phyloP scores from a whole-genome alignment of 2,113 vertebrate genomes.

The Myanophis thanlyinensis region DNA sequence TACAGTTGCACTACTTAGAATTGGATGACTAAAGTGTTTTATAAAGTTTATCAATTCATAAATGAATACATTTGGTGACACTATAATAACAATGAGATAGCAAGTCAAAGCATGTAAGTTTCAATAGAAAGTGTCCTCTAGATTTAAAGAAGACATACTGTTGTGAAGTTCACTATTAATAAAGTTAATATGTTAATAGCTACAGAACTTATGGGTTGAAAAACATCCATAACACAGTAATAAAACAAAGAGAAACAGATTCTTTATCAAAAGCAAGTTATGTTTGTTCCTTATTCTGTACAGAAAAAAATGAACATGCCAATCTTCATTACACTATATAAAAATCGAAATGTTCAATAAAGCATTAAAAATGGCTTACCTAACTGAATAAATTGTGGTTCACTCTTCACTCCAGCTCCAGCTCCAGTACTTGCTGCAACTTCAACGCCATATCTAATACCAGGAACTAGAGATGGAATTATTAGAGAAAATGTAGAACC shows the following conservation, averaged over 20 bases:
- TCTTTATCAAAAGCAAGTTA: background rate
- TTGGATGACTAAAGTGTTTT: background rate
- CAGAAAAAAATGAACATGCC: background rate
- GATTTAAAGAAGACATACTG: background rate
- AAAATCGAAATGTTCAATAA: conserved; percentile 19
- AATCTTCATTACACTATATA: background rate
- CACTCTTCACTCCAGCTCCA: conserved; percentile 90
- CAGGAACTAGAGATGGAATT: conserved; percentile 87
- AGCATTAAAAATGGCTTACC: conserved; percentile 73
- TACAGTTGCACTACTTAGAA: background rate
- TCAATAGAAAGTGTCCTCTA: background rate
- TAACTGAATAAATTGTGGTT: conserved; percentile 87
- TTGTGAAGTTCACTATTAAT: background rate
- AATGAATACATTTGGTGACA: background rate
- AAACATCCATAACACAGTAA: background rate
- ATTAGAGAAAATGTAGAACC: conserved; percentile 86
- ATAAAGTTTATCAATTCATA: background rate
- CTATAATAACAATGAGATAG: background rate
- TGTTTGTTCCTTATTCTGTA: background rate
- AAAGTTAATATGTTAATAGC: background rate
- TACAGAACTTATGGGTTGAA: background rate
- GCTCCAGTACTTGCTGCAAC: conserved; percentile 93
- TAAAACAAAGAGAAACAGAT: background rate
- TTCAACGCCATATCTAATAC: conserved; percentile 90
- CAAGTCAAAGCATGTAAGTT: background rate